phyloP scores from a whole-genome alignment of 2,888 invertebrate species.

The Troilus luridus region DNA sequence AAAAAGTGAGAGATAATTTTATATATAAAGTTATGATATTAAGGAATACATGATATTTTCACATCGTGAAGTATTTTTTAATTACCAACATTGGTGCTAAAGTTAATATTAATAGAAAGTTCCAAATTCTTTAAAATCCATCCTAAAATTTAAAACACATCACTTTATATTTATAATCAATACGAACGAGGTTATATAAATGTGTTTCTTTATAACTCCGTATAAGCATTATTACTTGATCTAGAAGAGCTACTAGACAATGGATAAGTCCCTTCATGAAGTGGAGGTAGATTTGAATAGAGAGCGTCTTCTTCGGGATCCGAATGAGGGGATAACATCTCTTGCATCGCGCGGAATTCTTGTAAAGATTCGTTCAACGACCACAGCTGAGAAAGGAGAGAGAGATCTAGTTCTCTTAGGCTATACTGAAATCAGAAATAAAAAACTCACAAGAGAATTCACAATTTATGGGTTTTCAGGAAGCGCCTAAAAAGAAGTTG shows the following conservation, averaged over 20 bases:
- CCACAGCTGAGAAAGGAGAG: slow-evolving; percentile 91
- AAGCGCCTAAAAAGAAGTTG: no score
- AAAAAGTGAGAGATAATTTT: background rate
- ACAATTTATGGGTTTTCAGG: no score
- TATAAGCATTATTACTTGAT: slow-evolving; percentile 65
- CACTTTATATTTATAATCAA: background rate
- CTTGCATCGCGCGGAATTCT: slow-evolving; percentile 82
- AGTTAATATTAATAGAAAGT: background rate
- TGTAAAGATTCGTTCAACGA: slow-evolving; percentile 93
- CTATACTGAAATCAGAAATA: slow-evolving; percentile 80
- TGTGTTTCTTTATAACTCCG: slow-evolving; percentile 62
- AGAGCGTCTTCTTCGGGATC: slow-evolving; percentile 66
- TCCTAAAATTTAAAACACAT: background rate
- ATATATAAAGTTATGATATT: background rate
- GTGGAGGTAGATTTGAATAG: slow-evolving; percentile 64
- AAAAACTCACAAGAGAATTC: slow-evolving; percentile 46
- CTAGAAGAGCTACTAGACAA: slow-evolving; percentile 65
- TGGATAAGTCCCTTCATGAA: slow-evolving; percentile 61
- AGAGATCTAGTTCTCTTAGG: slow-evolving; percentile 89
- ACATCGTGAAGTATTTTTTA: background rate
- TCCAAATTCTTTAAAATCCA: background rate
- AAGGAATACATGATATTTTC: background rate
- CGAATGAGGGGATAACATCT: slow-evolving; percentile 67
- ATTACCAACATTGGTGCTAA: background rate
- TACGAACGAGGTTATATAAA: background rate